Evolutionary conservation across 2,888 invertebrate species (phyloP), one percentile per base, ranked within the genome.

Genomic region (Drosophila subsilvestris): DNA sequence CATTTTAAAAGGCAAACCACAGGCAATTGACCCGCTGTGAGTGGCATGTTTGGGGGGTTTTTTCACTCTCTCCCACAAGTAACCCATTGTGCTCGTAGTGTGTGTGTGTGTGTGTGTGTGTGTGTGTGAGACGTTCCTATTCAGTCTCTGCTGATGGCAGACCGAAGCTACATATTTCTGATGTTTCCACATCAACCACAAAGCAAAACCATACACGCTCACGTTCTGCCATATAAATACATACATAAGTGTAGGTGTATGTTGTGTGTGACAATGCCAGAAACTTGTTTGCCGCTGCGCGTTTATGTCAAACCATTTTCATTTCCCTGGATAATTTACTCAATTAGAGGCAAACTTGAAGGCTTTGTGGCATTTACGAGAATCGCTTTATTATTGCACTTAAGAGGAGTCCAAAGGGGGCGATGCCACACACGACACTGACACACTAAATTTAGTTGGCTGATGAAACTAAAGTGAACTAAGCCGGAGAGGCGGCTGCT

Each of bases 311-410:
- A 75, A 66, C 70, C 63, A 80, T 75, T 80, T 78, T 80, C 76
- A 78, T 85, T 88, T 88, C 86, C 85, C 86, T 69, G 66, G 82
- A 85, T 79, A 89, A 81, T 88, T 84, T 78, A 79, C 87, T 85
- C 89, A 87, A 86, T 86, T 89, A 86, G 86, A 83, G 58, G 51
- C 57, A 77, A 80, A 79, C 75, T 84, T 75, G 79, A 84, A 78
- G 87, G 77, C 78, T 87, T 79, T 87, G 88, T 75, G 82, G 89
- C 83, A 85, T 82, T 86, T 78, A 49, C 71, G 50, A 75, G 76
- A 81, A 89, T 85, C 80, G 82, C 82, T 89, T 87, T 82, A 85
- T 85, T 89, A 82, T 65, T 80, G 89, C 87, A 87, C 82, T 89
- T 72, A 69, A 70, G 57, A 27, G 47, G 22, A 37, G 32, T 49